Evolutionary conservation across 2,888 invertebrate species (phyloP).

Genomic region (Caenorhabditis wallacei): DNA sequence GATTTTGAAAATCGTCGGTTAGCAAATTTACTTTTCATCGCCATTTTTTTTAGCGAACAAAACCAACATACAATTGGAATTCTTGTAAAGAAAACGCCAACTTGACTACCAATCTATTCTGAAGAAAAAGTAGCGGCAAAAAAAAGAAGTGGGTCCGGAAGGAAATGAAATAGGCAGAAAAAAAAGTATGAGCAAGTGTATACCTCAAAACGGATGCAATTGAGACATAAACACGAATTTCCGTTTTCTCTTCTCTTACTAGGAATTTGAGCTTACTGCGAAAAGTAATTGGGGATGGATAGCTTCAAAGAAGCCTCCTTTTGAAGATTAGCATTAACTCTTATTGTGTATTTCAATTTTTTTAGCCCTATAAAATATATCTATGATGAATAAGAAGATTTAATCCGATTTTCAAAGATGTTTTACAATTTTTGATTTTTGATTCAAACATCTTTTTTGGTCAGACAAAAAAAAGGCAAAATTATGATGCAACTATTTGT

Average conservation of each 20-base stretch:
- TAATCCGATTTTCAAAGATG: neutral
- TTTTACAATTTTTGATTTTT: neutral
- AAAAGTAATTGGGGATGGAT: conserved; percentile 15
- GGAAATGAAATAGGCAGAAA: conserved; percentile 41
- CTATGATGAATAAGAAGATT: conserved; percentile 1
- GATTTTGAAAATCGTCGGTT: conserved; percentile 49
- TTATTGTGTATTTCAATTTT: conserved; percentile 19
- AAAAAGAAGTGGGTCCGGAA: conserved; percentile 52
- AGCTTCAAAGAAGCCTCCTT: conserved; percentile 12
- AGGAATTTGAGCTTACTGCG: conserved; percentile 12
- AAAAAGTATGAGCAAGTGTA: conserved; percentile 39
- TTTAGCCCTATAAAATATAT: conserved; percentile 2
- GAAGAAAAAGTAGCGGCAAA: neutral
- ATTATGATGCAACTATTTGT: conserved; percentile 9
- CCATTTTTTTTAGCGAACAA: conserved; percentile 25
- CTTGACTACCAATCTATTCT: conserved; percentile 33
- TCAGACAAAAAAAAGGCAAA: neutral
- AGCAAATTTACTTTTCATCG: conserved; percentile 38
- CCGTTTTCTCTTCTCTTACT: conserved; percentile 11
- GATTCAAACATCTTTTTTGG: neutral
- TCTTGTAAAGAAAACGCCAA: conserved; percentile 6
- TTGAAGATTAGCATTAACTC: conserved; percentile 29
- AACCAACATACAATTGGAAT: conserved; percentile 28
- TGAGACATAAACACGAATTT: conserved; percentile 50
- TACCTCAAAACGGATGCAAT: conserved; percentile 59